phyloP scores from a whole-genome alignment of 1,140 invertebrate species.

The Cherax destructor region DNA sequence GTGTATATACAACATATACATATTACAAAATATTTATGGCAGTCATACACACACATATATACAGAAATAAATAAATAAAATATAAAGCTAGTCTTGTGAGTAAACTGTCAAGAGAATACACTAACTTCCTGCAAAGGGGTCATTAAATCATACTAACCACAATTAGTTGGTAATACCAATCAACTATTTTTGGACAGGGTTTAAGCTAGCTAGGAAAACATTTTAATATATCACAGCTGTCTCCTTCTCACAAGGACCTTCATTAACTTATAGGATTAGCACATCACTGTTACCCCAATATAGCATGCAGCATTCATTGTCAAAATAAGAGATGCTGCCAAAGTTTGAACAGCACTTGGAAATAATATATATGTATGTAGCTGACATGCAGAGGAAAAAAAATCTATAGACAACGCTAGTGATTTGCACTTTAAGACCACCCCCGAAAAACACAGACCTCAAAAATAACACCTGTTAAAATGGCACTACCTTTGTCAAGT shows the following conservation, averaged over 20 bases:
- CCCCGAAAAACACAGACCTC: too few relatives aligned
- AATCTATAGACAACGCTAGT: too few relatives aligned
- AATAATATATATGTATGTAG: too few relatives aligned
- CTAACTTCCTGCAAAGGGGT: not conserved
- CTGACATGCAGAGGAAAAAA: too few relatives aligned
- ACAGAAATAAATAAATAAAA: not conserved
- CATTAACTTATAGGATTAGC: not conserved
- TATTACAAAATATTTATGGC: not conserved
- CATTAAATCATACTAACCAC: not conserved
- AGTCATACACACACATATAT: not conserved
- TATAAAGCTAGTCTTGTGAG: not conserved
- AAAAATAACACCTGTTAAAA: too few relatives aligned
- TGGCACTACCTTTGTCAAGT: too few relatives aligned
- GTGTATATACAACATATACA: not conserved
- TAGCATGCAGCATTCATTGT: not conserved
- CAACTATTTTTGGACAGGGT: conserved; percentile 59
- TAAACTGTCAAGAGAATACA: not conserved
- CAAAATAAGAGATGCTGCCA: not conserved
- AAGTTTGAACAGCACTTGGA: too few relatives aligned
- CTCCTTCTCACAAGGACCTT: conserved; percentile 58
- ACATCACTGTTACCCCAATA: not conserved
- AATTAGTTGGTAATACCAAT: conserved; percentile 4
- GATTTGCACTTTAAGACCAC: too few relatives aligned
- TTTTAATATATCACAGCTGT: conserved; percentile 62
- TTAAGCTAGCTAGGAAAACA: conserved; percentile 14